A percentile compares a stretch with the other conserved stretches of the same genome.
Evolutionary conservation across 2,113 vertebrate species (phyloP).

Genomic region (Chaetops frenatus): DNA sequence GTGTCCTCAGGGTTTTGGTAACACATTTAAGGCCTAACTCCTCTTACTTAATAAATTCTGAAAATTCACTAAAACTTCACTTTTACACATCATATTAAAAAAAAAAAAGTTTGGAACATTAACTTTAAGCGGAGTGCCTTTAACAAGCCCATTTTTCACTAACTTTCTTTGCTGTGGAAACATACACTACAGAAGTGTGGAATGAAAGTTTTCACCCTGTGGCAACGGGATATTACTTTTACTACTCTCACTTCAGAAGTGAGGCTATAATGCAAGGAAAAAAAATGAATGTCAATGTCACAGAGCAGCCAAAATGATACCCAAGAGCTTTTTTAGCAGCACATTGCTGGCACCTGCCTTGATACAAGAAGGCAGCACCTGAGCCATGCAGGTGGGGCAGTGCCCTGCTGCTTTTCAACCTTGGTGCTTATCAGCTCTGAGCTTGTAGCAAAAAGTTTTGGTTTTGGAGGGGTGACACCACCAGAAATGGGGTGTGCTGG

Average conservation of each 20-base stretch:
- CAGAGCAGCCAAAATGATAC: not conserved
- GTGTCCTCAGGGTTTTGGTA: not conserved
- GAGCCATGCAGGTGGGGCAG: not conserved
- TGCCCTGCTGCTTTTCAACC: not conserved
- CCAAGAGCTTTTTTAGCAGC: not conserved
- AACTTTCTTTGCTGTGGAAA: not conserved
- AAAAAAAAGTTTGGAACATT: slow-evolving; percentile 3
- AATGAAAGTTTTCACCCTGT: slow-evolving; percentile 32
- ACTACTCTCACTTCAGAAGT: not conserved
- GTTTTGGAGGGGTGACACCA: not conserved
- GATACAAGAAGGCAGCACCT: not conserved
- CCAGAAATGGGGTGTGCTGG: not conserved
- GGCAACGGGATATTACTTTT: slow-evolving; percentile 14
- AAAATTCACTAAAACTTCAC: not conserved
- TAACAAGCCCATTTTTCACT: slow-evolving; percentile 47
- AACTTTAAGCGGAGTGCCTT: slow-evolving; percentile 14
- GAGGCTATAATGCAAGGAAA: not conserved
- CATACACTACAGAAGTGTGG: not conserved
- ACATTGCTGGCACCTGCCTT: not conserved
- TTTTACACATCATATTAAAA: not conserved
- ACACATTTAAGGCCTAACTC: not conserved
- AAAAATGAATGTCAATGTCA: not conserved
- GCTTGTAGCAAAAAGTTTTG: not conserved
- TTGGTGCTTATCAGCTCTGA: not conserved
- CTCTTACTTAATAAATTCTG: slow-evolving; percentile 34